Conservation (phyloP, 2,888 invertebrate genomes). For the Philaethria dido region DNA sequence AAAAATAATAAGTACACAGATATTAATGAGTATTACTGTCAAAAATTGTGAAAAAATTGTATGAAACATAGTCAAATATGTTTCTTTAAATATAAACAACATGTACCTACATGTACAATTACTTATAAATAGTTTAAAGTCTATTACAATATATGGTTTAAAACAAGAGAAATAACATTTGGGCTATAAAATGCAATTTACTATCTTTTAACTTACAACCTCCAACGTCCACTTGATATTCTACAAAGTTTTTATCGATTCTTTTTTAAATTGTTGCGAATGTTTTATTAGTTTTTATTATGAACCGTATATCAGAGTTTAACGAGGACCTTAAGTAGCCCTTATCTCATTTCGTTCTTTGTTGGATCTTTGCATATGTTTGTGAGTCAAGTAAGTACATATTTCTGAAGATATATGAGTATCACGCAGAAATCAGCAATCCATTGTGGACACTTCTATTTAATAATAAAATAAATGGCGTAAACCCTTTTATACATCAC, state of each 20-base stretch:
- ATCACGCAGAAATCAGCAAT: not conserved
- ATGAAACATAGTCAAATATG: too few relatives aligned
- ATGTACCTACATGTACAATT: not conserved
- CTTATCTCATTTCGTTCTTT: slow-evolving; percentile 74
- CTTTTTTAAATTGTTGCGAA: slow-evolving; percentile 80
- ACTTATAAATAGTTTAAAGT: slow-evolving; percentile 56
- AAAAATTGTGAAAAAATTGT: not conserved
- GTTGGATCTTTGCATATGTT: slow-evolving; percentile 62
- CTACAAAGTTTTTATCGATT: slow-evolving; percentile 76
- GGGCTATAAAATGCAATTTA: slow-evolving; percentile 75
- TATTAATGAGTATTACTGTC: not conserved
- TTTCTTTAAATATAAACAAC: not conserved
- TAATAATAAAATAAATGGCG: not conserved
- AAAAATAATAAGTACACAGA: not conserved
- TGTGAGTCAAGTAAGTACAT: slow-evolving; percentile 36
- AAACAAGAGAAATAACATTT: slow-evolving; percentile 61
- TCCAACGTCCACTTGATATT: slow-evolving; percentile 70
- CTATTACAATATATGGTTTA: slow-evolving; percentile 63
- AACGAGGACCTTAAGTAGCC: slow-evolving; percentile 79
- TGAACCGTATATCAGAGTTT: slow-evolving; percentile 78
- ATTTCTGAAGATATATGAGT: slow-evolving; percentile 9
- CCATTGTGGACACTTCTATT: not conserved
- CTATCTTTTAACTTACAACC: slow-evolving; percentile 78
- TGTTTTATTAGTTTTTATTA: slow-evolving; percentile 81
- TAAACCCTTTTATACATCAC: not conserved